These are phyloP conservation scores for Ancistrus triradiatus DNA, from an alignment of 2,113 vertebrate genomes.

Conservation along the genomic window DNA sequence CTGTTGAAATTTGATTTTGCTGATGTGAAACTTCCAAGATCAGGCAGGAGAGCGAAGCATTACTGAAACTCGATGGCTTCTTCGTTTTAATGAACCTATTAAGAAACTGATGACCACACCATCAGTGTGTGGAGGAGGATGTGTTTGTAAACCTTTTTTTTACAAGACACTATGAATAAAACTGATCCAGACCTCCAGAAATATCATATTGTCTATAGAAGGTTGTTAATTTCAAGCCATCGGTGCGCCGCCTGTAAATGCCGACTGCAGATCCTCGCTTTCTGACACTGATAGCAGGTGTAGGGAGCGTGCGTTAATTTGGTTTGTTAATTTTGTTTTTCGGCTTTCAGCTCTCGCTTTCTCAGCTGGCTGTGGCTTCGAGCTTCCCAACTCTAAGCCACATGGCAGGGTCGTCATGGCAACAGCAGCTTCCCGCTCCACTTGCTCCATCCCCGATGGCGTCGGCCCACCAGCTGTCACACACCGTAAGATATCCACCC, in stretches of 20 bases:
- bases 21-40: not conserved
- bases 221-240: conserved; percentile 31
- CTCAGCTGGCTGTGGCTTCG: conserved; percentile 75
- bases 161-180: conserved; percentile 1
- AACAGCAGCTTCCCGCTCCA: conserved; percentile 58
- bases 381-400: conserved; percentile 57
- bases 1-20: conserved; percentile 19
- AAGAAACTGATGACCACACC: conserved; percentile 23
- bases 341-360: conserved; percentile 75
- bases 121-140: conserved; percentile 11
- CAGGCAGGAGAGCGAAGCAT: not conserved
- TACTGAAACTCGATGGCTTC: not conserved
- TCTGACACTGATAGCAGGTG: conserved; percentile 11
- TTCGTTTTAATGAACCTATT: conserved; percentile 30
- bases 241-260: conserved; percentile 23
- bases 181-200: not conserved
- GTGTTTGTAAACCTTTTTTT: conserved; percentile 25
- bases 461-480: conserved; percentile 67
- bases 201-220: conserved; percentile 10
- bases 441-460: conserved; percentile 62
- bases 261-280: conserved; percentile 18
- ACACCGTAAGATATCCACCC: conserved; percentile 69
- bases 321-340: conserved; percentile 49
- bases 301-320: conserved; percentile 50
- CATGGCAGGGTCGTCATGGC: conserved; percentile 51